Percentiles rank a stretch among this genome's conserved stretches.
Evolutionary conservation across 2,797 vertebrate genomes (phyloP).

Genomic region (Potorous gilbertii): DNA sequence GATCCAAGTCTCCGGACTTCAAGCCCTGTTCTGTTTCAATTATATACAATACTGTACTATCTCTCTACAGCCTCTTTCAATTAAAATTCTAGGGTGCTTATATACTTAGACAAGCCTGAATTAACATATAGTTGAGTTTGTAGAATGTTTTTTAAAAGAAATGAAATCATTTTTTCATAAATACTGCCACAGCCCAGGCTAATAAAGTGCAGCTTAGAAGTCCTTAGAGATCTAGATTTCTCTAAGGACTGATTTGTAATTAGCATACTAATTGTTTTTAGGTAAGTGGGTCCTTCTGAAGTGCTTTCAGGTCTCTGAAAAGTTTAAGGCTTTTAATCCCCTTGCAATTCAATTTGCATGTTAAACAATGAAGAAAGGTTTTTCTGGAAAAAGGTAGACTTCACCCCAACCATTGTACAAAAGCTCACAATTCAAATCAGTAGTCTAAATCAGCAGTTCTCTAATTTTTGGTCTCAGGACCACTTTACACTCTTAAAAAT

Average conservation of each 20-base stretch:
- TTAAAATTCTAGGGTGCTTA: neutral
- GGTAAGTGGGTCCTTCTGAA: neutral
- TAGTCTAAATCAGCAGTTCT: neutral
- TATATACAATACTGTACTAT: neutral
- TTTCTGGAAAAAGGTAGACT: neutral
- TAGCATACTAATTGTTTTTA: constrained; percentile 4
- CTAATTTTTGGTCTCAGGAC: neutral
- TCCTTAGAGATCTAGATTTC: neutral
- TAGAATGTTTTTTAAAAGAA: neutral
- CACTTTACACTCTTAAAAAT: neutral
- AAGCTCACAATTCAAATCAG: neutral
- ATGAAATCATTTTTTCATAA: neutral
- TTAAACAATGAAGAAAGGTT: neutral
- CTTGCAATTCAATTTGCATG: neutral
- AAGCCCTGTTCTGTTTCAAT: neutral
- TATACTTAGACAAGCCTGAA: neutral
- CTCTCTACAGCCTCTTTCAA: neutral
- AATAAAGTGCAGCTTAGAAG: neutral
- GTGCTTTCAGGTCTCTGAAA: neutral
- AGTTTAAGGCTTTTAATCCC: neutral
- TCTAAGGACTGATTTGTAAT: neutral
- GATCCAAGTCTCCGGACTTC: neutral
- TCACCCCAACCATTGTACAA: neutral
- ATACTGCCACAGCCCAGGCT: neutral
- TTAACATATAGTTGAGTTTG: neutral